Percentiles rank a stretch among this genome's conserved stretches.
Evolutionary conservation across 1,140 invertebrate species (phyloP).

Genomic region (Polypedilum pembai): DNA sequence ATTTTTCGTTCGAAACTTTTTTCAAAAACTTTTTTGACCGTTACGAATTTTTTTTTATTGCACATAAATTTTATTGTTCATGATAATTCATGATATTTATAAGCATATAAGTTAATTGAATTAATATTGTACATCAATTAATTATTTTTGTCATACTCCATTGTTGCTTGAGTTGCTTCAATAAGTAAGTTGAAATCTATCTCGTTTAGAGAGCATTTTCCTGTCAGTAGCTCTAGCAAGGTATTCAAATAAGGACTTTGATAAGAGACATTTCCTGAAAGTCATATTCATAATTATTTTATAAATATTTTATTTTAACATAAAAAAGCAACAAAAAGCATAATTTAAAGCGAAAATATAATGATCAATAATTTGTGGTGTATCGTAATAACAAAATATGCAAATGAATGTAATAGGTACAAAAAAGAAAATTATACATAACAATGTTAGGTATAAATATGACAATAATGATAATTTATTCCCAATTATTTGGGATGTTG

Average conservation of each 20-base stretch:
- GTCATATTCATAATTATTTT: constrained; percentile 28
- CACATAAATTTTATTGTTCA: not conserved
- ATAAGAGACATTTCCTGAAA: constrained; percentile 63
- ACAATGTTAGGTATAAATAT: too few relatives aligned
- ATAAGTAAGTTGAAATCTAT: constrained; percentile 73
- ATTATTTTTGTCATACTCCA: constrained; percentile 33
- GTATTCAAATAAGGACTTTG: constrained; percentile 70
- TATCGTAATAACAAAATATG: too few relatives aligned
- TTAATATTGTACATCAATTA: not conserved
- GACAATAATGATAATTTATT: too few relatives aligned
- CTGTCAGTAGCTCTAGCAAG: constrained; percentile 73
- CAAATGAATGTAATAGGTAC: too few relatives aligned
- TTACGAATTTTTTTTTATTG: not conserved
- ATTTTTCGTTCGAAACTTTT: not conserved
- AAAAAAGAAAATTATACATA: too few relatives aligned
- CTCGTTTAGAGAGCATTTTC: constrained; percentile 74
- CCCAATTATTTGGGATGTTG: too few relatives aligned
- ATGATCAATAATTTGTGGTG: too few relatives aligned
- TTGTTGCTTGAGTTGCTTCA: constrained; percentile 59
- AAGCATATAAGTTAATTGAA: not conserved
- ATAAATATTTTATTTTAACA: constrained; percentile 45
- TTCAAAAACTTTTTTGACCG: not conserved
- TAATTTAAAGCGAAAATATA: constrained; percentile 3
- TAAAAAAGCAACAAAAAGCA: not conserved
- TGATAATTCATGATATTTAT: not conserved